These are phyloP conservation scores for Zosterops borbonicus DNA, from an alignment of 2,113 vertebrate genomes.

Conservation along the genomic window DNA sequence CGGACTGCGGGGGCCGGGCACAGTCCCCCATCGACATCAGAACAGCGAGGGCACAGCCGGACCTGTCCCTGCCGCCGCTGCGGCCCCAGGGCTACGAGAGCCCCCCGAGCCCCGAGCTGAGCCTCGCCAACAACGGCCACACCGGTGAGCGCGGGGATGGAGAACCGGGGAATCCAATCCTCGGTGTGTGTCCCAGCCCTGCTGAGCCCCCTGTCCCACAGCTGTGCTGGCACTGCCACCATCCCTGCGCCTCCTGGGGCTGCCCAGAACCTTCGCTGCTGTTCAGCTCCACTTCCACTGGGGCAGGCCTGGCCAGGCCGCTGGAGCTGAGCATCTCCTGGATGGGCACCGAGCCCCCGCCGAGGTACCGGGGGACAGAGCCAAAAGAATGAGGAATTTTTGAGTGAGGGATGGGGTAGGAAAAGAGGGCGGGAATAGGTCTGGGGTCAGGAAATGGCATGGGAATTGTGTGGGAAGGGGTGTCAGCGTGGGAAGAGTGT, in stretches of 20 bases:
- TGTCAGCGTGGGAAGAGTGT: background rate
- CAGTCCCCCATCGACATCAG: conserved; percentile 87
- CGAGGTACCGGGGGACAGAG: conserved; percentile 75
- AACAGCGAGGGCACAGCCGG: conserved; percentile 66
- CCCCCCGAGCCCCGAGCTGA: conserved; percentile 67
- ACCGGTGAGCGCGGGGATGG: conserved; percentile 75
- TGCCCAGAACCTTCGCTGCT: conserved; percentile 79
- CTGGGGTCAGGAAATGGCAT: background rate
- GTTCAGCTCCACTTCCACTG: conserved; percentile 91
- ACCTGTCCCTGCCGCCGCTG: conserved; percentile 75
- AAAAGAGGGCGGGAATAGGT: background rate
- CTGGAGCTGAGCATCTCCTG: conserved; percentile 86
- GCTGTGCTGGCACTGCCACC: conserved; percentile 81
- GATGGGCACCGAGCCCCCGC: conserved; percentile 78
- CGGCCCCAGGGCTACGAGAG: conserved; percentile 77
- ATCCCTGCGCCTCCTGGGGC: conserved; percentile 79
- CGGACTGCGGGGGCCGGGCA: conserved; percentile 79
- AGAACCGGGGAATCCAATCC: accelerated
- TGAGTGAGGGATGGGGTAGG: background rate
- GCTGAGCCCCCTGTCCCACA: background rate
- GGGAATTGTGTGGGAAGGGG: background rate
- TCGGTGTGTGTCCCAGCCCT: background rate
- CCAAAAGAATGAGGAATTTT: no score
- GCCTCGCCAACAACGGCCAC: conserved; percentile 86
- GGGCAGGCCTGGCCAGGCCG: conserved; percentile 73